Evolutionary conservation across 2,888 invertebrate genomes (phyloP).

Genomic region (Drosophila yooni): DNA sequence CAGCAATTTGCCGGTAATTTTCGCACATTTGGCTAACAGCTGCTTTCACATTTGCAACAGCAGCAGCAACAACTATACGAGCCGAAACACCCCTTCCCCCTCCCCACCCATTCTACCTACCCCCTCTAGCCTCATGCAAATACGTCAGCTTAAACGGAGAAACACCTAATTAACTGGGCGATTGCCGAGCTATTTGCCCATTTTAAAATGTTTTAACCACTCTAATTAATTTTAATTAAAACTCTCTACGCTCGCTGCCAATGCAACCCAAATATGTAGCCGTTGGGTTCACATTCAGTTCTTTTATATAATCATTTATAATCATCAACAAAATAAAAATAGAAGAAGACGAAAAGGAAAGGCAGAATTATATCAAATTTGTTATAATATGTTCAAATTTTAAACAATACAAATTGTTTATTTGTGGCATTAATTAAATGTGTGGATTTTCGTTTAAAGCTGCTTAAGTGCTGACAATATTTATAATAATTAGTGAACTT

Average conservation of each 20-base stretch:
- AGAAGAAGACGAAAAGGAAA: constrained; percentile 1
- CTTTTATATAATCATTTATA: constrained; percentile 41
- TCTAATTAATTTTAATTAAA: constrained; percentile 71
- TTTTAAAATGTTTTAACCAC: constrained; percentile 50
- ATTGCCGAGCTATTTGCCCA: constrained; percentile 47
- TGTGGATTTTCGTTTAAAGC: not conserved
- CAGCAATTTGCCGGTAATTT: constrained; percentile 68
- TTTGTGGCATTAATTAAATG: not conserved
- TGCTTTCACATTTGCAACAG: constrained; percentile 68
- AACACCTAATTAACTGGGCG: constrained; percentile 65
- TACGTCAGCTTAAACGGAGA: constrained; percentile 59
- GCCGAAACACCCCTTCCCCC: not conserved
- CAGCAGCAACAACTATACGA: constrained; percentile 27
- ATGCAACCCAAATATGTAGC: constrained; percentile 23
- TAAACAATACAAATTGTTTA: constrained; percentile 14
- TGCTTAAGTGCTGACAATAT: not conserved
- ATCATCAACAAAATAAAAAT: constrained; percentile 19
- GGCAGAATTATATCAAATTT: not conserved
- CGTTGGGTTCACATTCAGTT: constrained; percentile 7
- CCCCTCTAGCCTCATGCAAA: constrained; percentile 22
- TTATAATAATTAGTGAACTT: not conserved
- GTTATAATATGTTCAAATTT: not conserved
- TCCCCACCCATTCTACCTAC: not conserved
- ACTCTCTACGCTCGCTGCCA: constrained; percentile 20
- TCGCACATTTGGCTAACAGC: constrained; percentile 74